Conservation (phyloP, 2,888 invertebrate genomes). For the Mythimna impura region DNA sequence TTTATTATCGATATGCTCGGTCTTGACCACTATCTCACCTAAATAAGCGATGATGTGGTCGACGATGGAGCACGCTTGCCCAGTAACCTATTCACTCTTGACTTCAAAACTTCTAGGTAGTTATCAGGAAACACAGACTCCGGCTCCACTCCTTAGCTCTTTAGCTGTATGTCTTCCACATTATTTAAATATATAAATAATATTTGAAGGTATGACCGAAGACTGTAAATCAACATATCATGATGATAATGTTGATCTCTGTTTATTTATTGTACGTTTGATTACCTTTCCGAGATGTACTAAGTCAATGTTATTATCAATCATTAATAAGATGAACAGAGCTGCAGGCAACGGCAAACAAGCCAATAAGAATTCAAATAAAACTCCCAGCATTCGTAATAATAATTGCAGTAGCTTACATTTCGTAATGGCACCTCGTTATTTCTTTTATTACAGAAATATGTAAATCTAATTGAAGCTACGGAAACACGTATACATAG, state of each 20-base stretch:
- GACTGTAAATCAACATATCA: not conserved
- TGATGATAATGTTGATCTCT: not conserved
- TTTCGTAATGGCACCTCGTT: constrained; percentile 35
- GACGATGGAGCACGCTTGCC: too few species aligned
- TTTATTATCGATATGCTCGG: too few species aligned
- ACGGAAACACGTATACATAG: constrained; percentile 19
- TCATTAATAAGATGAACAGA: constrained; percentile 16
- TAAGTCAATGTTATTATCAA: not conserved
- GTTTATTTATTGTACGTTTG: not conserved
- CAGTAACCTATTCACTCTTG: too few species aligned
- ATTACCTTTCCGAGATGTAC: not conserved
- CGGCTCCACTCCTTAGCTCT: too few species aligned
- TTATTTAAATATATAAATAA: too few species aligned
- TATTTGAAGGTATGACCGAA: too few species aligned
- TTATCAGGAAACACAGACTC: too few species aligned
- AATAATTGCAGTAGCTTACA: constrained; percentile 37
- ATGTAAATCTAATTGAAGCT: constrained; percentile 41
- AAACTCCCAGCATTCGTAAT: constrained; percentile 8
- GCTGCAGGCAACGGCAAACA: constrained; percentile 3
- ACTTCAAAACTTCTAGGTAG: too few species aligned
- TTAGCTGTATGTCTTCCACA: too few species aligned
- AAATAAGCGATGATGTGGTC: too few species aligned
- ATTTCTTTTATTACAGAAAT: constrained; percentile 47
- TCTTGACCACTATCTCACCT: too few species aligned
- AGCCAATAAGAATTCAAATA: constrained; percentile 9